Conservation (phyloP, 1,140 invertebrate species). For the Trichomalopsis sarcophagae region DNA sequence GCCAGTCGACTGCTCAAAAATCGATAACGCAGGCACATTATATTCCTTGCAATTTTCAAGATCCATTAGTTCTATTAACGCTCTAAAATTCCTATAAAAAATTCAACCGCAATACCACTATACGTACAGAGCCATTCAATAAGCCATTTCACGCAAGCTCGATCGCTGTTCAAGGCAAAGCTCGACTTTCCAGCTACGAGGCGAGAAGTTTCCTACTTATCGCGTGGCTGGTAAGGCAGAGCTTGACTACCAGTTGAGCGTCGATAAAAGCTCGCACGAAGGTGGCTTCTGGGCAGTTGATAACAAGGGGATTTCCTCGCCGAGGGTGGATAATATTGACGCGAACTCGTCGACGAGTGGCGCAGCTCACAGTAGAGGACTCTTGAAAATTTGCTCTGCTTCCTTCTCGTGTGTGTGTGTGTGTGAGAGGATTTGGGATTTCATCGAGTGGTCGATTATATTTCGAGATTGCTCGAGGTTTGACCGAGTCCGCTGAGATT, state of each 20-base stretch:
- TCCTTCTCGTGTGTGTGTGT: not conserved
- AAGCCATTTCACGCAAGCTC: not conserved
- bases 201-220: not conserved
- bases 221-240: constrained; percentile 31
- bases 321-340: constrained; percentile 15
- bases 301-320: constrained; percentile 9
- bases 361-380: constrained; percentile 6
- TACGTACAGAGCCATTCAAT: not conserved
- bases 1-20: not conserved
- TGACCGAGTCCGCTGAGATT: not conserved
- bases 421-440: not conserved
- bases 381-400: constrained; percentile 12
- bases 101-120: not conserved
- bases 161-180: not conserved
- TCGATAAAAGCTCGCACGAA: constrained; percentile 13
- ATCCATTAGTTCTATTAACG: not conserved
- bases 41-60: not conserved
- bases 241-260: not conserved
- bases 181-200: not conserved
- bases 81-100: not conserved
- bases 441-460: constrained; percentile 12
- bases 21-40: not conserved
- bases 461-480: constrained; percentile 3
- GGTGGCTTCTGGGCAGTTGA: not conserved
- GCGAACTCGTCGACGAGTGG: not conserved